Evolutionary conservation across 2,888 invertebrate species (phyloP).

Genomic region (Napeogenes sylphis): DNA sequence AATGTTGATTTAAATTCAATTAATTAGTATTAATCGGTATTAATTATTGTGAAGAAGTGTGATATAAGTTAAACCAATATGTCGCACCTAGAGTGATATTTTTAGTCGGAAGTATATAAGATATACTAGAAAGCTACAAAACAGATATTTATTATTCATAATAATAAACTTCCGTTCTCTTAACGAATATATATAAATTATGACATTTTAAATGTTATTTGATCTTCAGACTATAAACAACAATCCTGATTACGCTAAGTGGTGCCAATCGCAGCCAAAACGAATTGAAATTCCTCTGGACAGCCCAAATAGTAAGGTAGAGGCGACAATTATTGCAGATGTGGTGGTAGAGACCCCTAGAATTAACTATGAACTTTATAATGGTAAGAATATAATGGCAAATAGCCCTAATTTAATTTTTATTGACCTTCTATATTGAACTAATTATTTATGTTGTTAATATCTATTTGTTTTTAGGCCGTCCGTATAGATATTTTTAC

Average conservation of each 20-base stretch:
- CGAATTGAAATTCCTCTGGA: slow-evolving; percentile 84
- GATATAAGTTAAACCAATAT: too few relatives aligned
- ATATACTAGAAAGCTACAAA: too few relatives aligned
- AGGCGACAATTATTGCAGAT: slow-evolving; percentile 82
- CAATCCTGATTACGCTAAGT: slow-evolving; percentile 84
- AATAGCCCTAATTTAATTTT: too few relatives aligned
- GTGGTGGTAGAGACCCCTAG: slow-evolving; percentile 90
- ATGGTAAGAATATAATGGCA: slow-evolving; percentile 49
- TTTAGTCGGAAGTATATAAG: too few relatives aligned
- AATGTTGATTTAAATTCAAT: too few relatives aligned
- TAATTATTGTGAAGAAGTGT: too few relatives aligned
- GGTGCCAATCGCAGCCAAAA: slow-evolving; percentile 87
- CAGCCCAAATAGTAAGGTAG: slow-evolving; percentile 70
- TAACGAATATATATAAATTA: neutral
- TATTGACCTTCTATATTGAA: too few relatives aligned
- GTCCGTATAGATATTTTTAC: slow-evolving; percentile 90
- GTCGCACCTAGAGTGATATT: too few relatives aligned
- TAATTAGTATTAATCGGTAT: too few relatives aligned
- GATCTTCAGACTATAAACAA: slow-evolving; percentile 76
- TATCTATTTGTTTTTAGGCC: slow-evolving; percentile 60
- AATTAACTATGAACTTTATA: slow-evolving; percentile 83
- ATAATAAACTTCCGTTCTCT: too few relatives aligned
- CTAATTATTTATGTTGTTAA: slow-evolving; percentile 6
- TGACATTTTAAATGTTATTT: slow-evolving; percentile 21
- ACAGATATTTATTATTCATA: too few relatives aligned